phyloP scores from a whole-genome alignment of 2,113 vertebrate genomes.

The Leucopsar rothschildi region DNA sequence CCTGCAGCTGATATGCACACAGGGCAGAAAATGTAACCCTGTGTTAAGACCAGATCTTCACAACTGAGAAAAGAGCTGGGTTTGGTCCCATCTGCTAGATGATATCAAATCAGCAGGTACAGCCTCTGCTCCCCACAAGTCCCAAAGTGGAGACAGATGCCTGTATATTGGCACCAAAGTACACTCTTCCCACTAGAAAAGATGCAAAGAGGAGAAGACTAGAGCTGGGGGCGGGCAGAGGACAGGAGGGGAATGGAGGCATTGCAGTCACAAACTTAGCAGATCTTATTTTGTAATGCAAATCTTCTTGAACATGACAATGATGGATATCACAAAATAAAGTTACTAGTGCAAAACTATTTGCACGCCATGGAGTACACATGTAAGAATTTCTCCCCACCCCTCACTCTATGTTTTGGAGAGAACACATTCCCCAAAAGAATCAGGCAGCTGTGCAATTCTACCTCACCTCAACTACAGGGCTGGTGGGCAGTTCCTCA shows the following conservation, averaged over 20 bases:
- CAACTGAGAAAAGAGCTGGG: neutral
- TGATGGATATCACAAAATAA: neutral
- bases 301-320: neutral
- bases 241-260: neutral
- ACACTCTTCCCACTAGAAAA: neutral
- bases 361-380: neutral
- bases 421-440: neutral
- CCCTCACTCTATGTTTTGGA: neutral
- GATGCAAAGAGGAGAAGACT: neutral
- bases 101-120: neutral
- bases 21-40: neutral
- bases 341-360: neutral
- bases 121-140: neutral
- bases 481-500: constrained; percentile 62
- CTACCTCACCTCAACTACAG: constrained; percentile 52
- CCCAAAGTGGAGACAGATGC: neutral
- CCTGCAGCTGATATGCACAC: neutral
- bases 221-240: neutral
- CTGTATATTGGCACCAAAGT: neutral
- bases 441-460: neutral
- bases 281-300: neutral
- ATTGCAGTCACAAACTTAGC: neutral
- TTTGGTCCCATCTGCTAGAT: neutral
- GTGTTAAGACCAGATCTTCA: neutral
- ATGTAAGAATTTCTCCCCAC: neutral